Conservation (phyloP, 2,888 invertebrate species). For the Drosophila leonis region DNA sequence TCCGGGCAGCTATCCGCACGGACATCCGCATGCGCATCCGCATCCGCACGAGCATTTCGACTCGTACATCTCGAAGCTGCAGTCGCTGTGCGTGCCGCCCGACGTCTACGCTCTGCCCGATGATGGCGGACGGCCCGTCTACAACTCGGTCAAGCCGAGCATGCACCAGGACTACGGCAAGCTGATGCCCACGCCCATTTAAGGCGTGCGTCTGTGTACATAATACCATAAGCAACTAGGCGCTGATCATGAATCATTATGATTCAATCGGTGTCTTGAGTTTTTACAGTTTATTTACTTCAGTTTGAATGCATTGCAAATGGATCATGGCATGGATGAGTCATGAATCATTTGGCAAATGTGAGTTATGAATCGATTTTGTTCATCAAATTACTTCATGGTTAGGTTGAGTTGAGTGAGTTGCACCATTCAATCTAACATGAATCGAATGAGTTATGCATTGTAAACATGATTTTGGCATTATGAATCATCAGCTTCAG, state of each 20-base stretch:
- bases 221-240: neutral
- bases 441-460: neutral
- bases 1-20: constrained; percentile 83
- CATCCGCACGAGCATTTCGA: constrained; percentile 96
- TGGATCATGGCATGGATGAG: constrained; percentile 5
- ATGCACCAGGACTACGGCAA: constrained; percentile 93
- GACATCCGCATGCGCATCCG: constrained; percentile 86
- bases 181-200: constrained; percentile 94
- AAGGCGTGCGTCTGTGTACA: constrained; percentile 83
- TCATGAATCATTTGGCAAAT: neutral
- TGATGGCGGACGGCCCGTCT: constrained; percentile 93
- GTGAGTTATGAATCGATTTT: neutral
- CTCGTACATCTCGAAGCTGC: constrained; percentile 95
- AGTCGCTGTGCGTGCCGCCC: constrained; percentile 93
- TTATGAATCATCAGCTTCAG: neutral
- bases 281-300: neutral
- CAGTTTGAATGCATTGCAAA: neutral
- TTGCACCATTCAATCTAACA: neutral
- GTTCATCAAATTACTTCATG: neutral
- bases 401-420: neutral
- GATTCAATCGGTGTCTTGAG: neutral
- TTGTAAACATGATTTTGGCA: neutral
- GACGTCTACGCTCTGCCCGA: constrained; percentile 92
- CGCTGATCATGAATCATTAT: constrained; percentile 3
- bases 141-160: constrained; percentile 95